Evolutionary conservation across 2,113 vertebrate species (phyloP).

Genomic region (Platysteira castanea): DNA sequence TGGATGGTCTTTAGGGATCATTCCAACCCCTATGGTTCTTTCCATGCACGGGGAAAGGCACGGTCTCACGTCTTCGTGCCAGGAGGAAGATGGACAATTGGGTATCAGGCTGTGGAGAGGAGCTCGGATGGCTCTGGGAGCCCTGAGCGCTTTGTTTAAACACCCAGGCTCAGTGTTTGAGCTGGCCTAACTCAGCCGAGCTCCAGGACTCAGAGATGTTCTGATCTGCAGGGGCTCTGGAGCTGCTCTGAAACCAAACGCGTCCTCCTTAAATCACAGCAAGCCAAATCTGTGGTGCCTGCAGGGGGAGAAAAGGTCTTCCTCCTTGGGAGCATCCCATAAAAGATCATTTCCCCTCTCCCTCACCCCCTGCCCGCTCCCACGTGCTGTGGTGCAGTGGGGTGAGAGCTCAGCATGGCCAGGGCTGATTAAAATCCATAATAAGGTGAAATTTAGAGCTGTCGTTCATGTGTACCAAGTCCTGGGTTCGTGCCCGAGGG

Average conservation of each 20-base stretch:
- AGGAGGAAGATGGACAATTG: fast-evolving
- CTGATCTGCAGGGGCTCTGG: not conserved
- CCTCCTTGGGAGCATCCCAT: not conserved
- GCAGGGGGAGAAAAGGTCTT: fast-evolving
- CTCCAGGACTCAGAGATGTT: not conserved
- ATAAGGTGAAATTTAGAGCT: not conserved
- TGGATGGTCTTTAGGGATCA: not conserved
- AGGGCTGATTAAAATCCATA: not conserved
- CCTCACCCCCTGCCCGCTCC: fast-evolving
- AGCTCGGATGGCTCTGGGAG: not conserved
- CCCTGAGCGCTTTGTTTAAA: not conserved
- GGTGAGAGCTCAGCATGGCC: not conserved
- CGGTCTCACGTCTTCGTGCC: fast-evolving
- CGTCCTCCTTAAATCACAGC: not conserved
- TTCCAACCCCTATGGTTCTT: not conserved
- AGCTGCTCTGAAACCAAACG: not conserved
- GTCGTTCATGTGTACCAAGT: fast-evolving
- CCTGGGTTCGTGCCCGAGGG: not conserved
- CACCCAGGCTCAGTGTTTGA: not conserved
- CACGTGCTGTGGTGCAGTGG: not conserved
- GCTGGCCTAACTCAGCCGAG: not conserved
- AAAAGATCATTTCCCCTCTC: not conserved
- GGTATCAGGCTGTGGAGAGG: not conserved
- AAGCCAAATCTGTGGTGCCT: not conserved
- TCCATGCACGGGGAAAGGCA: fast-evolving